Conservation (phyloP, 2,797 vertebrate genomes). For the Eupleurogrammus muticus region DNA sequence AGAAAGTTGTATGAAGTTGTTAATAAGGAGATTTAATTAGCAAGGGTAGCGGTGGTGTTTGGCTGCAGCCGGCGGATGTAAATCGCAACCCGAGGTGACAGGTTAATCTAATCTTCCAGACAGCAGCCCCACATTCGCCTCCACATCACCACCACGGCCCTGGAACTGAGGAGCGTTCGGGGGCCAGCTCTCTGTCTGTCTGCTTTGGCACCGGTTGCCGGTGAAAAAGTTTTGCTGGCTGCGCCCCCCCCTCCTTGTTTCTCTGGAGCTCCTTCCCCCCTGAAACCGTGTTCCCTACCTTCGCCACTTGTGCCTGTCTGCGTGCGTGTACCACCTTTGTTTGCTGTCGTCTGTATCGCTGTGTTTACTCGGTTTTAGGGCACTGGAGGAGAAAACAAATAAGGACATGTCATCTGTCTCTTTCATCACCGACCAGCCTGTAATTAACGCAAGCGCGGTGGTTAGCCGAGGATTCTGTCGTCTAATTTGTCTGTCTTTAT, state of each 20-base stretch:
- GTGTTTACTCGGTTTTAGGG: constrained; percentile 73
- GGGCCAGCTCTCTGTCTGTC: constrained; percentile 64
- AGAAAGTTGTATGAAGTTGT: constrained; percentile 14
- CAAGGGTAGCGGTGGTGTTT: constrained; percentile 13
- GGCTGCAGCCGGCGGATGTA: constrained; percentile 50
- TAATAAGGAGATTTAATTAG: constrained; percentile 54
- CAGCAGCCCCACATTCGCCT: constrained; percentile 48
- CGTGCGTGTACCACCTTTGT: constrained; percentile 52
- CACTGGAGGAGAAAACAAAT: constrained; percentile 77
- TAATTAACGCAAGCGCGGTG: constrained; percentile 84
- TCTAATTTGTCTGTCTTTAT: constrained; percentile 89
- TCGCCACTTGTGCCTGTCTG: constrained; percentile 38
- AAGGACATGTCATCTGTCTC: constrained; percentile 79
- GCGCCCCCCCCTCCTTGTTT: constrained; percentile 60
- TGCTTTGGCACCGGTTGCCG: constrained; percentile 66
- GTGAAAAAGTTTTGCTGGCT: constrained; percentile 67
- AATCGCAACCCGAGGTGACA: constrained; percentile 59
- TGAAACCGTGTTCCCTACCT: constrained; percentile 40
- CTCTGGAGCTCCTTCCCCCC: constrained; percentile 47
- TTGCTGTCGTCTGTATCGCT: constrained; percentile 47
- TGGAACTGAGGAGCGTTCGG: constrained; percentile 29
- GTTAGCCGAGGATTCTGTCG: constrained; percentile 82
- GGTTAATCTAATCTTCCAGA: constrained; percentile 66
- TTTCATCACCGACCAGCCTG: constrained; percentile 81
- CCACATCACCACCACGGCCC: constrained; percentile 41